phyloP scores from a whole-genome alignment of 2,113 vertebrate species.

The Melanostigma gelatinosum region DNA sequence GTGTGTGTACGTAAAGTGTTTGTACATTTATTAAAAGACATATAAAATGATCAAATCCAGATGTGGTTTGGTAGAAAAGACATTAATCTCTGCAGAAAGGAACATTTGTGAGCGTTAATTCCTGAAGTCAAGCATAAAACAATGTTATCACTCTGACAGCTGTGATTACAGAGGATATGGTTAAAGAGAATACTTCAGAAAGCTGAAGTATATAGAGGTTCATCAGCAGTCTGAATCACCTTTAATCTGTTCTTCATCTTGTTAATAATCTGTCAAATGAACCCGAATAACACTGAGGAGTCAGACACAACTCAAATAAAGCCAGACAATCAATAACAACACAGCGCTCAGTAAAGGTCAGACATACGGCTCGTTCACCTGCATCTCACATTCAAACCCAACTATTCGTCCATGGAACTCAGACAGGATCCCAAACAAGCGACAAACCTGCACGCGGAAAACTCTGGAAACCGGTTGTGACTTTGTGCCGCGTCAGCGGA shows the following conservation, averaged over 20 bases:
- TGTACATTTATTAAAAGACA: neutral
- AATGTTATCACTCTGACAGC: conserved; percentile 2
- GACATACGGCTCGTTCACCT: neutral
- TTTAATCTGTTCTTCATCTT: neutral
- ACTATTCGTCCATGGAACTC: no score
- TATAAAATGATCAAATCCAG: neutral
- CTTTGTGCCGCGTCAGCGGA: no score
- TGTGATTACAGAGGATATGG: neutral
- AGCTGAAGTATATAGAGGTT: neutral
- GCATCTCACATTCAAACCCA: no score
- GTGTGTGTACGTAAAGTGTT: neutral
- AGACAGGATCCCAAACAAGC: no score
- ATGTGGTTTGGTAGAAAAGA: neutral
- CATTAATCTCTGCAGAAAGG: conserved; percentile 2
- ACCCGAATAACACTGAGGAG: no score
- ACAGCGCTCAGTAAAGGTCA: neutral
- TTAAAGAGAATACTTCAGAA: neutral
- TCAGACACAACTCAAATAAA: neutral
- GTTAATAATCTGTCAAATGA: neutral
- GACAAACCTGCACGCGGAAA: no score
- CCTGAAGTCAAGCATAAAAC: conserved; percentile 12
- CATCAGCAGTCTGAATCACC: neutral
- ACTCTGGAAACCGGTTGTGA: no score
- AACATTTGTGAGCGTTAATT: neutral
- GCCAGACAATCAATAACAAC: neutral